Percentiles rank a stretch among this genome's conserved stretches.
Conservation (phyloP, 2,888 invertebrate species). For the Hirtodrosophila confusa region DNA sequence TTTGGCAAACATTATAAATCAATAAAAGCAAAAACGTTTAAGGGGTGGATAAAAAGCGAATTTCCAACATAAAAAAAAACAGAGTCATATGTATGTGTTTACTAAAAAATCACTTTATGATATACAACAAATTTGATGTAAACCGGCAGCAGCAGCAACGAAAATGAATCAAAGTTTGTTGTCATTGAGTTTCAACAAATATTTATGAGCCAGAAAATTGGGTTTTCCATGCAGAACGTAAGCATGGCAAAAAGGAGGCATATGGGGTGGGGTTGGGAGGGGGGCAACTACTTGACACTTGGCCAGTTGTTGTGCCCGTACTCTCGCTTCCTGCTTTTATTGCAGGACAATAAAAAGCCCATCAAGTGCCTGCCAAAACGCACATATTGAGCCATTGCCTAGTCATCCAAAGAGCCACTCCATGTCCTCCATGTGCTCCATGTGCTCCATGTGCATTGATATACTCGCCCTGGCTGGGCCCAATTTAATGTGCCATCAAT, state of each 20-base stretch:
- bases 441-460: constrained; percentile 59
- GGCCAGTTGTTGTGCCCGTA: constrained; percentile 25
- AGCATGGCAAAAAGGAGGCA: not conserved
- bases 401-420: constrained; percentile 18
- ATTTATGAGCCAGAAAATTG: constrained; percentile 76
- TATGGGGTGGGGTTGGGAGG: not conserved
- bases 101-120: constrained; percentile 47
- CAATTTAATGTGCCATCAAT: constrained; percentile 78
- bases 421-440: constrained; percentile 45
- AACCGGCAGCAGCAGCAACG: constrained; percentile 26
- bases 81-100: constrained; percentile 27
- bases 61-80: constrained; percentile 37
- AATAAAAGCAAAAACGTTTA: constrained; percentile 37
- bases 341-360: constrained; percentile 67
- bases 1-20: constrained; percentile 67
- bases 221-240: constrained; percentile 40
- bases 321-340: constrained; percentile 48
- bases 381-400: constrained; percentile 70
- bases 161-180: constrained; percentile 68
- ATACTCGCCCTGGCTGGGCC: constrained; percentile 44
- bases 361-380: constrained; percentile 52
- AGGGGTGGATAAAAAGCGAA: constrained; percentile 9
- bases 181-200: constrained; percentile 68
- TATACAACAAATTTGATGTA: constrained; percentile 45
- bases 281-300: constrained; percentile 63